Evolutionary conservation across 2,888 invertebrate genomes (phyloP), one percentile per base, ranked within the genome.

Genomic region (Himalopsyche anomala): DNA sequence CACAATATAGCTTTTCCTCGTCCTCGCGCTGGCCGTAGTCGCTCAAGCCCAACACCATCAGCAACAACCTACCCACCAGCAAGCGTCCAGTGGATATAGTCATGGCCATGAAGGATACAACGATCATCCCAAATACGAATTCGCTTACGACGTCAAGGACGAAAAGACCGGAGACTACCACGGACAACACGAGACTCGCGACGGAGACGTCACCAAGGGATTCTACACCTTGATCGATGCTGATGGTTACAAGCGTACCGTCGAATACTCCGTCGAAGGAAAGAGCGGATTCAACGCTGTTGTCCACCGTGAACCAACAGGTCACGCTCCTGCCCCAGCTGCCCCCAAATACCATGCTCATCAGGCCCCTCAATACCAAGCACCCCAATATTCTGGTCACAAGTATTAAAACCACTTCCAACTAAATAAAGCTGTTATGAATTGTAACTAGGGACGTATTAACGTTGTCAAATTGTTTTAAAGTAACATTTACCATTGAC

Each of bases 91-190:
- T 80, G n/a, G 40, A 19, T 54, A 81, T 11, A 28, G 54, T 8
- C 81, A 81, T 12, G 6, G 54, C 3, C 51, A 81, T 45, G 81
- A 81, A 81, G 81, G 54, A 40, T 11, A 51, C 45, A 19, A 81
- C 19, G 93, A 92, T 89, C 92, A 92, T 12, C 94, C 94, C 0
- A 94, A 94, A 89, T 94, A 94, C 90, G 93, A 93, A 6, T 94
- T 92, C 90, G 94, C 93, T 5, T 94, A 94, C 89, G 94, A 94
- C 89, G 93, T 94, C 2, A 93, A 94, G 89, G 94, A 94, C 89
- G 90, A 93, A 5, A 91, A 94, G 84, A 94, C 94, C 42, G 94
- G 94, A 38, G 94, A 94, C 91, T 93, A 92, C 90, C 94, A 94
- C 89, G 93, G 93, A 81, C 94, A 94, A 90, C 92, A 93, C 87